phyloP scores from a whole-genome alignment of 2,888 invertebrate species.

The Amphipoea lucens region DNA sequence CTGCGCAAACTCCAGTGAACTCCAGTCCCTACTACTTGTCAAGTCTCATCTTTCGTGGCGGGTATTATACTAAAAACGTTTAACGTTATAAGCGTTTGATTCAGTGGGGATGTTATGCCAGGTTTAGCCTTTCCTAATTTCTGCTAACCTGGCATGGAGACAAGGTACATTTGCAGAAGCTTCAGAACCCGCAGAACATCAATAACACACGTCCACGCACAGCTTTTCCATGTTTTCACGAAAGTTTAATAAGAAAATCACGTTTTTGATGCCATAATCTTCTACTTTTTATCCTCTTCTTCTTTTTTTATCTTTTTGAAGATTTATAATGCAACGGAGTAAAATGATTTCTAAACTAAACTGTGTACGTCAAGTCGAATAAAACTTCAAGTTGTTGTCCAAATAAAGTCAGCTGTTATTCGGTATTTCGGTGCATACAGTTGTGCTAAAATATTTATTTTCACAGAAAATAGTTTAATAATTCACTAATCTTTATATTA shows the following conservation, averaged over 20 bases:
- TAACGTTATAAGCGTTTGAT: neutral
- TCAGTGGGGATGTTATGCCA: neutral
- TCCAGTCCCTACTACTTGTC: too few relatives aligned
- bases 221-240: neutral
- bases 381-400: neutral
- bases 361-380: neutral
- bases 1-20: too few relatives aligned
- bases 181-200: neutral
- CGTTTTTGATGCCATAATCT: neutral
- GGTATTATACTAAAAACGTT: too few relatives aligned
- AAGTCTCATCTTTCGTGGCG: too few relatives aligned
- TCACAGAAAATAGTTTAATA: neutral
- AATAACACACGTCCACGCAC: neutral
- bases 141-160: neutral
- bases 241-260: neutral
- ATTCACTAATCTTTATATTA: neutral
- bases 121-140: neutral
- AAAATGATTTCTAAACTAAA: conserved; percentile 5
- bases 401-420: conserved; percentile 24
- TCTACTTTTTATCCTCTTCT: neutral
- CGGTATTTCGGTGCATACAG: neutral
- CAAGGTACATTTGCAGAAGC: neutral
- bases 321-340: neutral
- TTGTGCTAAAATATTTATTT: neutral
- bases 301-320: neutral